These are phyloP conservation scores for Watsonalla cultraria DNA, from an alignment of 2,888 invertebrate species.

Conservation along the genomic window DNA sequence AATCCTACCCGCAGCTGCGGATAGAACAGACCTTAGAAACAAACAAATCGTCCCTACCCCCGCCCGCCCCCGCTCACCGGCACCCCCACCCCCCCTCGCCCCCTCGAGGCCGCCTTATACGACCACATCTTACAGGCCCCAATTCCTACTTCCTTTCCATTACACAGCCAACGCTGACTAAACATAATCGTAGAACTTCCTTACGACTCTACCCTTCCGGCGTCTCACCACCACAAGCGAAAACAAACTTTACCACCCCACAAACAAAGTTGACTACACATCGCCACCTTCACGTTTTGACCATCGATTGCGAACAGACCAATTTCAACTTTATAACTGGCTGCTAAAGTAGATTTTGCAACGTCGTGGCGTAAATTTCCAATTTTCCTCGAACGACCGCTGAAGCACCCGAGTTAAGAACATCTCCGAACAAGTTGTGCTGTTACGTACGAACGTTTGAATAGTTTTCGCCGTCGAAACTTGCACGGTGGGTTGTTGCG, in stretches of 20 bases:
- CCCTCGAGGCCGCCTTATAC: conserved; percentile 59
- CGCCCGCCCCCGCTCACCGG: conserved; percentile 12
- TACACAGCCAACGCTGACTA: conserved; percentile 73
- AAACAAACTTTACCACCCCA: conserved; percentile 41
- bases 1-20: conserved; percentile 70
- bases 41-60: conserved; percentile 64
- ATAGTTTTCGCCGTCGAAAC: conserved; percentile 71
- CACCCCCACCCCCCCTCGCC: conserved; percentile 17
- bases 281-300: conserved; percentile 19
- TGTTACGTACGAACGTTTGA: conserved; percentile 69
- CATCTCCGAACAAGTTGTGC: conserved; percentile 69
- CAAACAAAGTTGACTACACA: conserved; percentile 36
- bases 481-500: conserved; percentile 65
- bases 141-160: conserved; percentile 78
- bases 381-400: conserved; percentile 73
- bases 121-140: conserved; percentile 77
- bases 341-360: conserved; percentile 35
- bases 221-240: conserved; percentile 40
- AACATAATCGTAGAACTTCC: conserved; percentile 78
- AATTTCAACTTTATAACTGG: conserved; percentile 31
- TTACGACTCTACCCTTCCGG: conserved; percentile 78
- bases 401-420: conserved; percentile 75
- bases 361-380: conserved; percentile 44
- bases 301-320: conserved; percentile 32
- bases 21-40: conserved; percentile 69